Percentiles rank a stretch among this genome's conserved stretches.
Evolutionary conservation across 1,140 invertebrate genomes (phyloP).

Genomic region (Gryllus bimaculatus): DNA sequence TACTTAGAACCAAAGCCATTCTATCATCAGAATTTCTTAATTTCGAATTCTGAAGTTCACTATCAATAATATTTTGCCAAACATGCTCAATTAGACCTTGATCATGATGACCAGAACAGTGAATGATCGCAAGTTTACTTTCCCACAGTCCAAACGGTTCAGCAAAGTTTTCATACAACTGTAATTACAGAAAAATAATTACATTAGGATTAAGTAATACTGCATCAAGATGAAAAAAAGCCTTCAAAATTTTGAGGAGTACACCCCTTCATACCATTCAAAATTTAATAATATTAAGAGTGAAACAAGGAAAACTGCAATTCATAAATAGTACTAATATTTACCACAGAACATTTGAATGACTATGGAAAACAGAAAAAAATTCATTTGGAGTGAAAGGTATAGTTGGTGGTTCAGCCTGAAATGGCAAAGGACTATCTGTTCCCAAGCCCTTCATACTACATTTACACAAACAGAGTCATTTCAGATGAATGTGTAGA

Average conservation of each 20-base stretch:
- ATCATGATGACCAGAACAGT: constrained; percentile 73
- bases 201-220: not conserved
- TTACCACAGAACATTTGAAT: too few relatives aligned
- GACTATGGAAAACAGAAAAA: too few relatives aligned
- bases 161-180: constrained; percentile 77
- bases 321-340: too few relatives aligned
- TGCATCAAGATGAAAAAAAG: too few relatives aligned
- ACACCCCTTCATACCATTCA: not conserved
- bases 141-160: constrained; percentile 74
- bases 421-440: too few relatives aligned
- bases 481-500: too few relatives aligned
- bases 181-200: constrained; percentile 20
- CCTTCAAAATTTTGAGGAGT: not conserved
- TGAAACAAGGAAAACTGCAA: too few relatives aligned
- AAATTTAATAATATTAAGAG: not conserved
- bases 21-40: constrained; percentile 45
- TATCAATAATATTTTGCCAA: constrained; percentile 39
- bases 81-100: constrained; percentile 61
- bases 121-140: constrained; percentile 74
- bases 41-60: constrained; percentile 32
- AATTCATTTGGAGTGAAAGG: too few relatives aligned
- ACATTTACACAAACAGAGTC: too few relatives aligned
- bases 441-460: too few relatives aligned
- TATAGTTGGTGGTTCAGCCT: too few relatives aligned
- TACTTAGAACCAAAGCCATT: constrained; percentile 55